A percentile compares a stretch with the other conserved stretches of the same genome.
phyloP scores from a whole-genome alignment of 2,888 invertebrate genomes.

The Amiota communis region DNA sequence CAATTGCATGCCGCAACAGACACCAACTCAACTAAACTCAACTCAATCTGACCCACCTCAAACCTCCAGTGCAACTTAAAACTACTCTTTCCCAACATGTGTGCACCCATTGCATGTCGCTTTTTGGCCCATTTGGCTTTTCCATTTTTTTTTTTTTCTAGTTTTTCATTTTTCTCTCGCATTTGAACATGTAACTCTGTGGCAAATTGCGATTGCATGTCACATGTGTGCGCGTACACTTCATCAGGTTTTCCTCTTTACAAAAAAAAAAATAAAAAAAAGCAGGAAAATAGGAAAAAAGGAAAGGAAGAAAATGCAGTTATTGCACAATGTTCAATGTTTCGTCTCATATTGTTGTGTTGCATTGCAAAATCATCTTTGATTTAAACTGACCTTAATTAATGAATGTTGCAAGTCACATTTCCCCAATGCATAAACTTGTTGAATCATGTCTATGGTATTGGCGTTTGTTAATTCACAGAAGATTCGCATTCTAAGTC shows the following conservation, averaged over 20 bases:
- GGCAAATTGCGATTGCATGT: slow-evolving; percentile 7
- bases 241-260: too few species aligned
- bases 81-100: background rate
- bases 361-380: too few species aligned
- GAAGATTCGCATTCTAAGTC: too few species aligned
- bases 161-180: background rate
- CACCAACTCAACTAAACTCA: background rate
- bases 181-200: slow-evolving; percentile 13
- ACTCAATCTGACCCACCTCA: background rate
- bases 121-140: background rate
- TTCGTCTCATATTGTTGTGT: too few species aligned
- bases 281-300: too few species aligned
- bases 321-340: too few species aligned
- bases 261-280: too few species aligned
- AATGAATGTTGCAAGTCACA: background rate
- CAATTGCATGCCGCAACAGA: slow-evolving; percentile 16
- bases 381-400: too few species aligned
- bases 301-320: too few species aligned
- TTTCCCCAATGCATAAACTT: slow-evolving; percentile 14
- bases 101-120: background rate
- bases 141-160: background rate
- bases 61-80: too few species aligned
- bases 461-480: too few species aligned
- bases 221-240: background rate
- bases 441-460: background rate